Conservation (phyloP, 2,888 invertebrate species). For the Diarsia brunnea region DNA sequence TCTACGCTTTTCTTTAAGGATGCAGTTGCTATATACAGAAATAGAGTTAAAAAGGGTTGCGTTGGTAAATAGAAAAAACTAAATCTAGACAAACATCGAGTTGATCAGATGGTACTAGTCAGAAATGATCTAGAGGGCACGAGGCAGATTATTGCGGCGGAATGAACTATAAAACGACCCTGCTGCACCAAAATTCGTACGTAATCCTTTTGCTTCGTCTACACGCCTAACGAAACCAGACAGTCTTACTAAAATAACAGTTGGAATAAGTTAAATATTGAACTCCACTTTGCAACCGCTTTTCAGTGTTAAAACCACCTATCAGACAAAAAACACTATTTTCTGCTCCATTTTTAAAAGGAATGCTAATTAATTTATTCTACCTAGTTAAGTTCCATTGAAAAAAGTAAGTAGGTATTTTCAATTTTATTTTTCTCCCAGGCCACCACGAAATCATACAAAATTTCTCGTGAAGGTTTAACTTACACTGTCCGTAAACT, state of each 20-base stretch:
- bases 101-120: background rate
- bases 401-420: background rate
- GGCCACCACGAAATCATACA: background rate
- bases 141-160: background rate
- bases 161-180: background rate
- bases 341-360: too few relatives aligned
- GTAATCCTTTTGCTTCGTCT: too few relatives aligned
- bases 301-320: background rate
- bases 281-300: background rate
- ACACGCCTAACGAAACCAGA: too few relatives aligned
- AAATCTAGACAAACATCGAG: background rate
- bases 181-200: too few relatives aligned
- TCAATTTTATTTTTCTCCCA: too few relatives aligned
- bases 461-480: background rate
- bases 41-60: slow-evolving; percentile 34
- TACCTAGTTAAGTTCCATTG: background rate
- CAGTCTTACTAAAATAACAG: background rate
- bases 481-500: background rate
- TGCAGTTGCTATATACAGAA: slow-evolving; percentile 30
- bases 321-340: too few relatives aligned
- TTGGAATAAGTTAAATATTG: background rate
- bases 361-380: background rate
- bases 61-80: background rate
- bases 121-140: background rate
- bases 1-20: slow-evolving; percentile 8